Evolutionary conservation across 2,888 invertebrate species (phyloP), one percentile per base, ranked within the genome.

Genomic region (Chrysotoxum bicinctum): DNA sequence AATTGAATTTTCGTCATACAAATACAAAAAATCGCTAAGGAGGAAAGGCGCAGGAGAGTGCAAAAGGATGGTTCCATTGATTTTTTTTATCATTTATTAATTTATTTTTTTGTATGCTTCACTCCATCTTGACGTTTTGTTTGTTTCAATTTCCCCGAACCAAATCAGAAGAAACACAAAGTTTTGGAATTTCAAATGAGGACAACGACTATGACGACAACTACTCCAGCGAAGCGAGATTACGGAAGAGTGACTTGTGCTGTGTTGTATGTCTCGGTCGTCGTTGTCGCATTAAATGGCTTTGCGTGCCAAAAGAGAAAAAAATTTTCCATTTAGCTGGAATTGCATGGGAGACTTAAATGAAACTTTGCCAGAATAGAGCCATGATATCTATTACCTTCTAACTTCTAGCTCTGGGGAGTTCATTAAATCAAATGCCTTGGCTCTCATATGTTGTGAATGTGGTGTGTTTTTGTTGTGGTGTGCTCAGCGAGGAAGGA

Each of bases 1-100:
- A 84, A 84, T 84, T 84, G 84, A 84, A 84, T 80, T 80, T 77
- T 77, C 66, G 48, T 37, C 19, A 66, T 56, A 50, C 35, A 66
- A 45, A 58, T 56, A 43, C 16, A 37, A 43, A 62, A 43, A 66
- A 66, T 35, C 66, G 50, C 50, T 50, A 23, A 37, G 19, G 23
- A 50, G 21, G 66, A 45, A 4, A n/a, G 30, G 45, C 35, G 37
- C 37, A 26, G n/a, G 52, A 2, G 26, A 26, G 26, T n/a, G 9
- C 26, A 32, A 35, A 35, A 66, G 64, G 58, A 60, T 66, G 30
- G 68, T 64, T 48, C 35, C 21, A 43, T 56, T 35, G 37, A 40
- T 69, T 54, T 52, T 21, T 30, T 12, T 69, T 54, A 10, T 52
- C 68, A 5, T 62, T 48, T 75, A 19, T 66, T 43, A 64, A 73